These are phyloP conservation scores for Barypeithes pellucidus DNA, from an alignment of 2,888 invertebrate species.

Conservation along the genomic window DNA sequence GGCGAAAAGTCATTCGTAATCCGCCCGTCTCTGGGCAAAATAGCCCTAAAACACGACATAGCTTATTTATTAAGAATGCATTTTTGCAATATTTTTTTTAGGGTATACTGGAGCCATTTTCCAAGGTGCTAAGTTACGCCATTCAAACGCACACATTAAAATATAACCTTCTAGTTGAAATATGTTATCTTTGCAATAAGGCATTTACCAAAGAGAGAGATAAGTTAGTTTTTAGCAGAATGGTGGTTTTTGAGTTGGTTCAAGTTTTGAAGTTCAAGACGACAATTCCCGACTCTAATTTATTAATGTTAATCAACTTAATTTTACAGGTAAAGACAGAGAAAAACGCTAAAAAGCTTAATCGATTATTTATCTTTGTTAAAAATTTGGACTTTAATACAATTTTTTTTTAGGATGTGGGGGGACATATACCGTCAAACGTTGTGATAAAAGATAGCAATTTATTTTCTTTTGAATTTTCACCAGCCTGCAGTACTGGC, in stretches of 20 bases:
- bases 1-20: too few species aligned
- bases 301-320: constrained; percentile 91
- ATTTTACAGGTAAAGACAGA: constrained; percentile 80
- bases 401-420: constrained; percentile 80
- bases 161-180: constrained; percentile 85
- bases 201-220: constrained; percentile 95
- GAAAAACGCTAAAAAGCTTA: background rate
- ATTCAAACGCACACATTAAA: constrained; percentile 91
- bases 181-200: constrained; percentile 92
- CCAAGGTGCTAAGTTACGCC: constrained; percentile 94
- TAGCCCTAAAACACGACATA: too few species aligned
- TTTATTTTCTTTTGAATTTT: constrained; percentile 67
- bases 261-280: constrained; percentile 97
- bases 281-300: constrained; percentile 94
- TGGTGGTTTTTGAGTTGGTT: constrained; percentile 94
- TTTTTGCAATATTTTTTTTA: too few species aligned
- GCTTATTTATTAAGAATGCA: too few species aligned
- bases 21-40: too few species aligned
- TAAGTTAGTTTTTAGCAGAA: constrained; percentile 91
- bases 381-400: too few species aligned
- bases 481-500: constrained; percentile 82
- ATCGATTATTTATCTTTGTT: too few species aligned
- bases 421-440: constrained; percentile 88
- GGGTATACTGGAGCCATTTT: constrained; percentile 94
- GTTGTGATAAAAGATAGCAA: constrained; percentile 77